Evolutionary conservation across 2,797 vertebrate species (phyloP), one percentile per base, ranked within the genome.

Genomic region (Alfaro cultratus): DNA sequence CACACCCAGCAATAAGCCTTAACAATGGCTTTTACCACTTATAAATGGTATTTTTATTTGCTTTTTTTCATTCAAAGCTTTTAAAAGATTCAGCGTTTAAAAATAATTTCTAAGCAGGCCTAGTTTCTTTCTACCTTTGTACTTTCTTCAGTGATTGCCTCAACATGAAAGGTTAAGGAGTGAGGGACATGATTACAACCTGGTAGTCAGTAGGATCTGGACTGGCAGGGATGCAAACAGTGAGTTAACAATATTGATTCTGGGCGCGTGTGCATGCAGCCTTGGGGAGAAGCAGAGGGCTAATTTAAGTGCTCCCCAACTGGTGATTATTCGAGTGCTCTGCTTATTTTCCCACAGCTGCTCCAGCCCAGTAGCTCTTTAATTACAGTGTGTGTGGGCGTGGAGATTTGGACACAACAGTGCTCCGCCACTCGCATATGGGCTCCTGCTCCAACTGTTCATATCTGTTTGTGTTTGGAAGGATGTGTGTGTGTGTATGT

Each of bases 231-330:
- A 72, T 80, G 77, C 83, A 78, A 80, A 84, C 90, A 51, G 80
- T 75, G 87, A 92, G 93, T 87, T 91, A 84, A 88, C 86, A 51
- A 57, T 80, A 84, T 88, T 94, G 92, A 93, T 94, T 94, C 70
- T 78, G 89, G 91, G 86, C 91, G 86, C 91, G 88, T 94, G 92
- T 93, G 89, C 80, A 71, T 12, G 79, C 93, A 91, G 89, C 91
- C 91, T 90, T 75, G 67, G 86, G 90, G 91, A 93, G 84, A 91
- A 92, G 93, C 89, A 80, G 78, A 90, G 85, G 92, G 92, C 93
- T 96, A 95, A 96, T 96, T 96, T 96, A 96, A 96, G 94, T 93
- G 90, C 92, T 95, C 95, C 94, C 93, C 89, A 94, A 95, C 95
- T 94, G 91, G 93, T 96, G 94, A 95, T 96, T 96, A 96, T 89